Percentiles rank a stretch among this genome's conserved stretches.
Evolutionary conservation across 2,888 invertebrate genomes (phyloP).

Genomic region (Cheilosia pagana): DNA sequence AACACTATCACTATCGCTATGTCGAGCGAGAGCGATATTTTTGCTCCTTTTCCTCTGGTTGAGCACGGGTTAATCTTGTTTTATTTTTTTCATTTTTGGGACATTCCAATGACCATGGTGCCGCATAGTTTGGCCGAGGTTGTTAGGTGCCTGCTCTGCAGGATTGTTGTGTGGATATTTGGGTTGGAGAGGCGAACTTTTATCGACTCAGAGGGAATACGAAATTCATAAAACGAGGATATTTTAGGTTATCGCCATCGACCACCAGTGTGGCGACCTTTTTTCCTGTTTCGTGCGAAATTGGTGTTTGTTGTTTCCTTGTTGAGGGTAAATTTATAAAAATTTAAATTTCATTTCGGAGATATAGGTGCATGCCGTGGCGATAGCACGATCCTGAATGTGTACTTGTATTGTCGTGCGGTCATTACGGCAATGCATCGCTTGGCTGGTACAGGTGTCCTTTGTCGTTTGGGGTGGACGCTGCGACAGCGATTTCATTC

Average conservation of each 20-base stretch:
- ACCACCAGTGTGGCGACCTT: slow-evolving; percentile 49
- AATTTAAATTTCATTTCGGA: slow-evolving; percentile 70
- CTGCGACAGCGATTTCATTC: slow-evolving; percentile 28
- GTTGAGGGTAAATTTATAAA: slow-evolving; percentile 52
- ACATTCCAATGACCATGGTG: slow-evolving; percentile 43
- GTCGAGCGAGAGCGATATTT: slow-evolving; percentile 6
- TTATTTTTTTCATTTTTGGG: slow-evolving; percentile 23
- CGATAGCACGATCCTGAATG: slow-evolving; percentile 47
- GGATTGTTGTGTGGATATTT: slow-evolving; percentile 61
- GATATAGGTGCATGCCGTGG: slow-evolving; percentile 18
- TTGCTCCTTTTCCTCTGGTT: slow-evolving; percentile 9
- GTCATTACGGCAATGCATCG: slow-evolving; percentile 53
- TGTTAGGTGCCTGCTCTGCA: slow-evolving; percentile 62
- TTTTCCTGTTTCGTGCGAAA: slow-evolving; percentile 1
- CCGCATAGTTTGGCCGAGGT: slow-evolving; percentile 57
- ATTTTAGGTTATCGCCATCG: slow-evolving; percentile 72
- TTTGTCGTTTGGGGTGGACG: slow-evolving; percentile 11
- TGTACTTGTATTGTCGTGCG: slow-evolving; percentile 33
- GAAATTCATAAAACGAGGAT: slow-evolving; percentile 74
- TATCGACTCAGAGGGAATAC: slow-evolving; percentile 74
- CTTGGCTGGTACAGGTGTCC: slow-evolving; percentile 65
- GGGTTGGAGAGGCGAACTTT: slow-evolving; percentile 66
- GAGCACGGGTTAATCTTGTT: slow-evolving; percentile 67
- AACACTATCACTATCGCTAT: slow-evolving; percentile 26
- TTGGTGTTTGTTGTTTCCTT: slow-evolving; percentile 45